Evolutionary conservation across 2,113 vertebrate species (phyloP), one percentile per base, ranked within the genome.

Genomic region (Toxostoma redivivum): DNA sequence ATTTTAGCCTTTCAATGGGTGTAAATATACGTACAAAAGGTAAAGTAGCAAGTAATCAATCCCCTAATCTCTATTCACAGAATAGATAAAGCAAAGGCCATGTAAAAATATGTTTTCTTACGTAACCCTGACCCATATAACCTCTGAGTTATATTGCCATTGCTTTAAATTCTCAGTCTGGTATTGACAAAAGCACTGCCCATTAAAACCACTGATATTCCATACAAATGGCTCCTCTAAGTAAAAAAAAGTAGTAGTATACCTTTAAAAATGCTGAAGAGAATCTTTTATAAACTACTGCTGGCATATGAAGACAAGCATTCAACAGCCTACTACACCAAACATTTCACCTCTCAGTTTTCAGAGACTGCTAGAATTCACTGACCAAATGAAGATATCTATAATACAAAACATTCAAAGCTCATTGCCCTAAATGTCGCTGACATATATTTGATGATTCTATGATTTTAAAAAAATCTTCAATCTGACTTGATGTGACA

Each of bases 361-460:
- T 70, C 54, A 54, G 10, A 40, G 20, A 58, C 45, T 88, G 15
- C 30, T 60, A 86, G 61, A 56, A 51, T 73, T 91, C 69, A 74
- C 16, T 70, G 53, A 67, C 37, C 53, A 67, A 71, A 87, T 37
- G 7, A 81, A 81, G 47, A 4, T 16, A 51, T 3, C 35, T 64
- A 1, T n/a, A 67, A 71, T 7, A 65, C 12, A 62, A 50, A 66
- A 50, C 14, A 70, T 50, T 27, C 10, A 33, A 53, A 78, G 8
- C 10, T 69, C 37, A 80, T 72, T 1, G 1, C 12, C 11, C 25
- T 66, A 62, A 86, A 83, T 62, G 54, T 7, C 0, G 0, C 18
- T 65, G 28, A 28, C 18, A 42, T 47, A 33, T 28, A 56, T 48
- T 50, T 77, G 71, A 82, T 61, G 14, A 67, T 74, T 60, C 38